These are phyloP conservation scores for Balanococcus diminutus DNA, from an alignment of 2,888 invertebrate species.

Conservation along the genomic window DNA sequence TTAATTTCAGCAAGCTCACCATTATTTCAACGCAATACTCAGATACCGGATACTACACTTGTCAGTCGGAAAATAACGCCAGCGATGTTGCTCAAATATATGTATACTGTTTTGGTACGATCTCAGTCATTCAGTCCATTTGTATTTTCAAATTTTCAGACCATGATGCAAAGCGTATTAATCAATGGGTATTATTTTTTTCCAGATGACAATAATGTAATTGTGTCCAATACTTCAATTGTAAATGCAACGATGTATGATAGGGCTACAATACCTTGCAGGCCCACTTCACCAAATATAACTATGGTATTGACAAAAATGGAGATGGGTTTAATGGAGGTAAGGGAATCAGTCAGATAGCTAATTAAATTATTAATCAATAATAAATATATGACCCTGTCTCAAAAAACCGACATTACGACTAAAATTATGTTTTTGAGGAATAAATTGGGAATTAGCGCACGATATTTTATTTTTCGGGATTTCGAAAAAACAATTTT, in stretches of 20 bases:
- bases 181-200: neutral
- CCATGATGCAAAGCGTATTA: too few relatives aligned
- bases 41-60: neutral
- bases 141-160: too few relatives aligned
- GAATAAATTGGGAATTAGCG: too few relatives aligned
- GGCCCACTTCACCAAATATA: neutral
- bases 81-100: neutral
- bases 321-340: neutral
- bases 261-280: neutral
- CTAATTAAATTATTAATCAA: too few relatives aligned
- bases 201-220: neutral
- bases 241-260: neutral
- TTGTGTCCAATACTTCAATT: neutral
- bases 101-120: neutral
- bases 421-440: too few relatives aligned
- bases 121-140: too few relatives aligned
- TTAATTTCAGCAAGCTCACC: neutral
- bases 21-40: neutral
- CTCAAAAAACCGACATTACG: too few relatives aligned
- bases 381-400: neutral
- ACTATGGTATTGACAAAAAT: neutral
- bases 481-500: too few relatives aligned
- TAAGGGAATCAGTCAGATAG: neutral
- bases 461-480: too few relatives aligned
- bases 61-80: neutral